Evolutionary conservation across 2,888 invertebrate genomes (phyloP), one percentile per base, ranked within the genome.

Genomic region (Leptopilina syphax): DNA sequence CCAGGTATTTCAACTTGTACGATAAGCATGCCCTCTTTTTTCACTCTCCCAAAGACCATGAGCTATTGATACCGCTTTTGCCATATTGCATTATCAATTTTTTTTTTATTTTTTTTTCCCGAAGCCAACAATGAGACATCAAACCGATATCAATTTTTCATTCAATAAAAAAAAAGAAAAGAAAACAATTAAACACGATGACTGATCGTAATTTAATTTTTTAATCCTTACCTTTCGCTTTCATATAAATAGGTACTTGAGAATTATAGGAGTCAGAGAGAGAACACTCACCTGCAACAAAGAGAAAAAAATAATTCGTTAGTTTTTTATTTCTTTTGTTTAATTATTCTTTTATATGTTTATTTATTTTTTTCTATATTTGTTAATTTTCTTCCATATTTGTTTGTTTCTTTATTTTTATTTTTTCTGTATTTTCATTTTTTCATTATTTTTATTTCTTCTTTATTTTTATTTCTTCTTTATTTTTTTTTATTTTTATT

Each of bases 21-120:
- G 70, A 70, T 65, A 65, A 65, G 44, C 47, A 34, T 57, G 67
- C n/a, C 67, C 54, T 57, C 68, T 57, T 77, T 77, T 77, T 77
- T 73, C n/a, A 57, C 13, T 27, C 27, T 34, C 34, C 34, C 3
- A 34, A 54, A 7, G 57, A 73, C 34, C 73, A 73, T 57, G 41
- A 73, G 34, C 18, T 24, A 68, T 24, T 68, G 68, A 68, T 68
- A 67, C 47, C 41, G 50, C 24, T 13, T 18, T 66, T 12, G 7
- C 13, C 5, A 8, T 44, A 1, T 47, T 66, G 41, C 27, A 66
- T 66, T 66, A 44, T 66, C 63, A 63, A 63, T 63, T 63, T 63
- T 24, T 24, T 34, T 34, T 34, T 34, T 34, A 34, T 34, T 34
- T 34, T 27, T 27, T 34, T 34, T 34, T 34, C 34, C 44, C 6